A percentile compares a stretch with the other conserved stretches of the same genome.
Evolutionary conservation across 92 coral and sea anemone species (phyloP).

Genomic region (Actinostola sp.): DNA sequence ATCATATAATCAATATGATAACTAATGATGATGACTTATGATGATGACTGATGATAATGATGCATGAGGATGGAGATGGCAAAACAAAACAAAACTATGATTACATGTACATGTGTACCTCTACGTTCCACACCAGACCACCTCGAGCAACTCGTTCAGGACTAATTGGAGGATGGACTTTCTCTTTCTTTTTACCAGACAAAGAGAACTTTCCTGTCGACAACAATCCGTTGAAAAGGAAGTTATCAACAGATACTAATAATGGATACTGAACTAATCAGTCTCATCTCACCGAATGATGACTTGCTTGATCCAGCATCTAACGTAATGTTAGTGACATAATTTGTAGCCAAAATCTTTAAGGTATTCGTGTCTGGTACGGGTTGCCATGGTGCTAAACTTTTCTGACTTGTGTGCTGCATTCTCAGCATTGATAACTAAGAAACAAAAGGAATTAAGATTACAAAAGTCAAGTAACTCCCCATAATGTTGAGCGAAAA

Average conservation of each 20-base stretch:
- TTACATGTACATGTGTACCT: slow-evolving; percentile 54
- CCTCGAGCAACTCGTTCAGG: slow-evolving; percentile 90
- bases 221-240: too few species aligned
- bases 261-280: neutral
- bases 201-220: slow-evolving; percentile 71
- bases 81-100: neutral
- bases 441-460: neutral
- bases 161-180: slow-evolving; percentile 76
- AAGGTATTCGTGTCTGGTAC: slow-evolving; percentile 94
- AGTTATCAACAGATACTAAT: too few species aligned
- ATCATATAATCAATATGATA: neutral
- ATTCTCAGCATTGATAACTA: slow-evolving; percentile 98
- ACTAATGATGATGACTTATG: neutral
- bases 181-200: slow-evolving; percentile 93
- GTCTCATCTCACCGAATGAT: slow-evolving; percentile 68
- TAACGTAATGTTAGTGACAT: slow-evolving; percentile 78
- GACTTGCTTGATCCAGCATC: slow-evolving; percentile 84
- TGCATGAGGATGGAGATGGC: too few species aligned
- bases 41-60: too few species aligned
- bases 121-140: slow-evolving; percentile 90
- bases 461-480: neutral
- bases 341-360: slow-evolving; percentile 93
- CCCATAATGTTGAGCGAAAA: too few species aligned
- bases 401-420: slow-evolving; percentile 99
- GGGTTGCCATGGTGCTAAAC: slow-evolving; percentile 98